Base-by-base conservation (phyloP, 1,140 invertebrate species). In the Diorhabda carinulata region DNA sequence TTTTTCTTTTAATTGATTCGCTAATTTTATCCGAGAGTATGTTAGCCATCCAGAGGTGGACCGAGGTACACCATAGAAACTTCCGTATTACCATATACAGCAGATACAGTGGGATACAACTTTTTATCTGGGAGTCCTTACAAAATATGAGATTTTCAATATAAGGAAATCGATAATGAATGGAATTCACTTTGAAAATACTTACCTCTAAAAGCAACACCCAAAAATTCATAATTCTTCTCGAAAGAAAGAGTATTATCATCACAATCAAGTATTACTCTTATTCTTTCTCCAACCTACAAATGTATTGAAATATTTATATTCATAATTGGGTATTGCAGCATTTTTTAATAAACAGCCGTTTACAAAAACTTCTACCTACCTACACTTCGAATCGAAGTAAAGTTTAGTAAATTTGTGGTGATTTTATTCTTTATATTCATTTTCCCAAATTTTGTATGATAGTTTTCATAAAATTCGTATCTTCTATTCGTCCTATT, bases 61-160 rank as follows among this genome's bases (percentile, higher is more conserved):
- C 97, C 97, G 73, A 98, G 84, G 82, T 99, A 99, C n/a, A 98
- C 94, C 96, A 99, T 98, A 42, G 97, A 98, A n/a, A 99, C 96
- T 88, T 99, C 97, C 44, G 97, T 98, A 82, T 99, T 98, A 70
- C 97, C 97, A 87, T 98, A 99, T 45, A 99, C 97, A 64, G 96
- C 97, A 67, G 96, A 98, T 69, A 98, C 93, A 70, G 96, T 93
- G 68, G 97, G 97, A 83, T 95, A 99, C 63, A 99, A 84, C 83
- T 90, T 94, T 82, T 94, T 96, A 80, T 94, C 92, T 72, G 96
- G 97, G 80, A 98, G 87, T 71, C 95, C 92, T 95, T 25, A 25
- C 25, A 81, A 63, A 86, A 87, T 52, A 70, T 74, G n/a, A 52
- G n/a, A 52, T 8, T 52, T 52, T 2, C 47, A 3, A 52, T 52